These are phyloP conservation scores for Chionis minor DNA, from an alignment of 2,113 vertebrate genomes.

Conservation along the genomic window DNA sequence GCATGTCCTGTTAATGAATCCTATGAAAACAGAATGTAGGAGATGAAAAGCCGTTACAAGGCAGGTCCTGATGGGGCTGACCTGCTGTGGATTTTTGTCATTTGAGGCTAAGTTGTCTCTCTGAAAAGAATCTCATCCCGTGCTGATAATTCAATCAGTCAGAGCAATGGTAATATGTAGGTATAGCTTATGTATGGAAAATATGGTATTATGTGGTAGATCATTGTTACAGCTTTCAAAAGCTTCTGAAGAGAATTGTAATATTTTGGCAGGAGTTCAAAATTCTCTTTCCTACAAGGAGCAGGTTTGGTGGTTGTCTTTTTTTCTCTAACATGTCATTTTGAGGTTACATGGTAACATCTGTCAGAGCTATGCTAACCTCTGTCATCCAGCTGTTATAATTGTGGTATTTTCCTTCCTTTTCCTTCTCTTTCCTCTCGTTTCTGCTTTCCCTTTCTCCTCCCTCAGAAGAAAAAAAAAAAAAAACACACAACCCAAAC, in stretches of 20 bases:
- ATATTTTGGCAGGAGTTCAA: slow-evolving; percentile 46
- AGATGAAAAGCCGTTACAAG: background rate
- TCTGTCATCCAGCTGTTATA: slow-evolving; percentile 65
- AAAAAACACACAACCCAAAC: too few species aligned
- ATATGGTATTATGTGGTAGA: slow-evolving; percentile 2
- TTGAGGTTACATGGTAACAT: slow-evolving; percentile 61
- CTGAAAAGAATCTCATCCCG: background rate
- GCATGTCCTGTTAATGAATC: background rate
- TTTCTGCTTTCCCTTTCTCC: slow-evolving; percentile 52
- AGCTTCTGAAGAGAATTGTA: slow-evolving; percentile 35
- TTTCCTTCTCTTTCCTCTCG: slow-evolving; percentile 44
- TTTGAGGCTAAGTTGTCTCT: background rate
- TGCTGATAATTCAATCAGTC: slow-evolving; percentile 29
- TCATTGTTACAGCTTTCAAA: background rate
- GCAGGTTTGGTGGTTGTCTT: slow-evolving; percentile 33
- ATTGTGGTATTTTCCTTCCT: slow-evolving; percentile 52
- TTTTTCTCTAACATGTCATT: slow-evolving; percentile 22
- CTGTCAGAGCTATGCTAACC: slow-evolving; percentile 62
- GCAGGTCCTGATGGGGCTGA: background rate
- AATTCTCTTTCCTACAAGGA: slow-evolving; percentile 41
- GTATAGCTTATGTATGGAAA: slow-evolving; percentile 7
- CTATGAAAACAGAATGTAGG: background rate
- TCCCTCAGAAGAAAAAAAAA: background rate
- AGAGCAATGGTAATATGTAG: background rate
- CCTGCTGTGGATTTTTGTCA: background rate